phyloP scores from a whole-genome alignment of 2,113 vertebrate genomes.

The Macaca nemestrina region DNA sequence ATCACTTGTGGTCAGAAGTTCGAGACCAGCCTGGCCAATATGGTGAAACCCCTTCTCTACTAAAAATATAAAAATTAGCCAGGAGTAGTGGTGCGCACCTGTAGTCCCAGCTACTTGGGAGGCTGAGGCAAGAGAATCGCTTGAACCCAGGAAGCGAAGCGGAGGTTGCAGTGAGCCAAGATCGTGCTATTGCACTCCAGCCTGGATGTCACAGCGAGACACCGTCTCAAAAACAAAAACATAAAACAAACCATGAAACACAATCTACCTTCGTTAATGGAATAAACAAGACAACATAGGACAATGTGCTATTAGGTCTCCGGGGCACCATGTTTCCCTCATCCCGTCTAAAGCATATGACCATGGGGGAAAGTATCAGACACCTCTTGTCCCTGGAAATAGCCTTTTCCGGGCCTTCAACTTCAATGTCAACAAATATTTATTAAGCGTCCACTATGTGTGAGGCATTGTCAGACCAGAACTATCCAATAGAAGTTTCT shows the following conservation, averaged over 20 bases:
- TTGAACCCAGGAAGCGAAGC: too few relatives aligned
- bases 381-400: background rate
- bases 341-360: background rate
- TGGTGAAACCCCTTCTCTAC: too few relatives aligned
- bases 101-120: too few relatives aligned
- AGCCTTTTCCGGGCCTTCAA: background rate
- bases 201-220: too few relatives aligned
- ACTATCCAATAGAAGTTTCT: background rate
- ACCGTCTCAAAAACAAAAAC: background rate
- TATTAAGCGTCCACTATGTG: background rate
- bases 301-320: background rate
- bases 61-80: too few relatives aligned
- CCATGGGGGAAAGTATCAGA: background rate
- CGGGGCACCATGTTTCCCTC: background rate
- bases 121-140: too few relatives aligned
- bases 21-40: too few relatives aligned
- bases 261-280: background rate
- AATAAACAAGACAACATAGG: background rate
- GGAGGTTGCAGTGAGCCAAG: too few relatives aligned
- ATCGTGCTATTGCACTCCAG: too few relatives aligned
- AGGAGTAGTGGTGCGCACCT: too few relatives aligned
- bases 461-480: background rate
- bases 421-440: slow-evolving; percentile 31
- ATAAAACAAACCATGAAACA: background rate
- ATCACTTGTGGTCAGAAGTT: too few relatives aligned